Evolutionary conservation across 2,113 vertebrate species (phyloP).

Genomic region (Oreochromis tanganicae): DNA sequence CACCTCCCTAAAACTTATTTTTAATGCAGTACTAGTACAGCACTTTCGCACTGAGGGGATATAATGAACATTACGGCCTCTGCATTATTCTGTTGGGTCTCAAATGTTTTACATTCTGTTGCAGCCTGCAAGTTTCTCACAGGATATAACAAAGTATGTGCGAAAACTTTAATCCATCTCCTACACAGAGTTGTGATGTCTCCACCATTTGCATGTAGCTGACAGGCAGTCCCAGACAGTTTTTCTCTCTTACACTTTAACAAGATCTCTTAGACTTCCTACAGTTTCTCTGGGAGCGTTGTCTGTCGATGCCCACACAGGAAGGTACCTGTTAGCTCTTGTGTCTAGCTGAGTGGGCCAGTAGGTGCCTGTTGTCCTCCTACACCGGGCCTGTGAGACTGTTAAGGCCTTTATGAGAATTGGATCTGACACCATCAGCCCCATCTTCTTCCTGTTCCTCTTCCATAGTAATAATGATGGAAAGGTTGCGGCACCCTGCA

Average conservation of each 20-base stretch:
- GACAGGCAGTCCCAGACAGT: background rate
- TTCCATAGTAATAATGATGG: conserved; percentile 2
- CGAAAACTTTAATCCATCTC: conserved; percentile 27
- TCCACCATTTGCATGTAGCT: conserved; percentile 23
- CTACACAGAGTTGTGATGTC: background rate
- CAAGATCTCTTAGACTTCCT: conserved; percentile 21
- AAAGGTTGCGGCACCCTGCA: conserved; percentile 11
- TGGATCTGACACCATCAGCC: conserved; percentile 41
- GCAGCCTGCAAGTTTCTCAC: conserved; percentile 1
- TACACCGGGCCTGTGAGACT: background rate
- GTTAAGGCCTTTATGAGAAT: conserved; percentile 42
- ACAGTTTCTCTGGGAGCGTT: conserved; percentile 1
- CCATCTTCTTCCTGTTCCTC: background rate
- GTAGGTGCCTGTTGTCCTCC: conserved; percentile 27
- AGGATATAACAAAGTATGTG: background rate
- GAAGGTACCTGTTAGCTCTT: conserved; percentile 18
- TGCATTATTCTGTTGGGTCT: background rate
- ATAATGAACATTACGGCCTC: background rate
- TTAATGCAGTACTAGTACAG: background rate
- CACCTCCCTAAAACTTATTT: background rate
- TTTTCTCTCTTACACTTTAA: conserved; percentile 17
- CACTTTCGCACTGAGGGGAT: background rate
- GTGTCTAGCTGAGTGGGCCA: conserved; percentile 21
- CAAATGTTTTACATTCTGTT: background rate
- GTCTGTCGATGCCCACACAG: conserved; percentile 6